Evolutionary conservation across 2,797 vertebrate genomes (phyloP).

Genomic region (Rallus crepitans): DNA sequence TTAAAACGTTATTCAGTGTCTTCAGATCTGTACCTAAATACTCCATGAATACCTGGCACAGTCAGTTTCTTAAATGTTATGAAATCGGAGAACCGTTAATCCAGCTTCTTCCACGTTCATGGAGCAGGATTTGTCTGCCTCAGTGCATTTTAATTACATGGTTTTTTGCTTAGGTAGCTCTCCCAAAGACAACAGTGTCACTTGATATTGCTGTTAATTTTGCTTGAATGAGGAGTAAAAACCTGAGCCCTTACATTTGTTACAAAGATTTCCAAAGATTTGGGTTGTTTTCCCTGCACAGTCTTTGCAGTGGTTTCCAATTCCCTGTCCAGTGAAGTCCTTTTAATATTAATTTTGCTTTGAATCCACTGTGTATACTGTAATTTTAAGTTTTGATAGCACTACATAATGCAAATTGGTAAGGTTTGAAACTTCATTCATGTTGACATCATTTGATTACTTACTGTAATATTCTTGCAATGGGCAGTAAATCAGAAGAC

Average conservation of each 20-base stretch:
- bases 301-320: background rate
- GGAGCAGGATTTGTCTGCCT: background rate
- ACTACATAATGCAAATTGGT: background rate
- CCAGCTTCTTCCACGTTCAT: background rate
- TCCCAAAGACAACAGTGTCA: background rate
- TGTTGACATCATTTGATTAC: background rate
- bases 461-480: background rate
- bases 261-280: background rate
- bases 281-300: background rate
- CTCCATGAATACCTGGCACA: slow-evolving; percentile 4
- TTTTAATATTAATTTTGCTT: background rate
- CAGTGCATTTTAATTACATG: background rate
- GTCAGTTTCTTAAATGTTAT: background rate
- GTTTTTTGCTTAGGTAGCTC: background rate
- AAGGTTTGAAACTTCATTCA: background rate
- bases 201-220: background rate
- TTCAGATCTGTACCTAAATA: slow-evolving; percentile 10
- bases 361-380: background rate
- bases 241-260: background rate
- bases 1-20: background rate
- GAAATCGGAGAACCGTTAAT: slow-evolving; percentile 20
- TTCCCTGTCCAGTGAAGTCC: background rate
- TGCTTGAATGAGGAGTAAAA: background rate
- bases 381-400: background rate
- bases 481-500: background rate